Evolutionary conservation across 2,888 invertebrate genomes (phyloP).

Genomic region (Cyclophora albipunctata): DNA sequence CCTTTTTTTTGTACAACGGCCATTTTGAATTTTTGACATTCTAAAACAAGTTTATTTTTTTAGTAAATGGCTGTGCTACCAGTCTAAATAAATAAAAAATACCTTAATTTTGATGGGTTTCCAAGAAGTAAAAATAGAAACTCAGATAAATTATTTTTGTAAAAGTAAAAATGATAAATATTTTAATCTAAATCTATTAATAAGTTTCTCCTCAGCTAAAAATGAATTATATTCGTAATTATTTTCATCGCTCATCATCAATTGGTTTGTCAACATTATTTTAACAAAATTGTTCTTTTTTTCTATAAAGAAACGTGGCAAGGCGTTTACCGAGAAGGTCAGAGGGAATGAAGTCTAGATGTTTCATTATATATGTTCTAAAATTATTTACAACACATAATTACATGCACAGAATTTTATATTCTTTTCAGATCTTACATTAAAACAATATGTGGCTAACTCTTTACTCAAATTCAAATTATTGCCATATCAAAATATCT

Average conservation of each 20-base stretch:
- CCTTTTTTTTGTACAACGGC: slow-evolving; percentile 18
- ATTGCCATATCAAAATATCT: not conserved
- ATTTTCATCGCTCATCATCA: no score
- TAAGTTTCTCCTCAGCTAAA: no score
- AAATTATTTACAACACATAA: slow-evolving; percentile 17
- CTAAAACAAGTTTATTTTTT: no score
- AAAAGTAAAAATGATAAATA: no score
- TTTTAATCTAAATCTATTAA: no score
- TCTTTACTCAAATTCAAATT: not conserved
- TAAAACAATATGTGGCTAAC: slow-evolving; percentile 54
- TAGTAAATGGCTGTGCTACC: no score
- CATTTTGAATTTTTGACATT: no score
- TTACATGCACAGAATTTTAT: slow-evolving; percentile 18
- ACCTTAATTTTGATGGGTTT: no score
- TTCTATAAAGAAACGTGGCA: slow-evolving; percentile 80
- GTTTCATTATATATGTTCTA: slow-evolving; percentile 59
- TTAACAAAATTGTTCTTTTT: slow-evolving; percentile 46
- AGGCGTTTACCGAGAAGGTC: slow-evolving; percentile 89
- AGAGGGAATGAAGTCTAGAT: slow-evolving; percentile 66
- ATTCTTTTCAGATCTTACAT: slow-evolving; percentile 34
- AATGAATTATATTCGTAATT: no score
- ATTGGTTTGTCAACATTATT: not conserved
- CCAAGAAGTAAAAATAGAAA: no score
- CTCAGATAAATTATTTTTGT: no score
- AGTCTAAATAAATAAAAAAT: no score